Evolutionary conservation across 2,797 vertebrate species (phyloP).

Genomic region (Anomalospiza imberbis): DNA sequence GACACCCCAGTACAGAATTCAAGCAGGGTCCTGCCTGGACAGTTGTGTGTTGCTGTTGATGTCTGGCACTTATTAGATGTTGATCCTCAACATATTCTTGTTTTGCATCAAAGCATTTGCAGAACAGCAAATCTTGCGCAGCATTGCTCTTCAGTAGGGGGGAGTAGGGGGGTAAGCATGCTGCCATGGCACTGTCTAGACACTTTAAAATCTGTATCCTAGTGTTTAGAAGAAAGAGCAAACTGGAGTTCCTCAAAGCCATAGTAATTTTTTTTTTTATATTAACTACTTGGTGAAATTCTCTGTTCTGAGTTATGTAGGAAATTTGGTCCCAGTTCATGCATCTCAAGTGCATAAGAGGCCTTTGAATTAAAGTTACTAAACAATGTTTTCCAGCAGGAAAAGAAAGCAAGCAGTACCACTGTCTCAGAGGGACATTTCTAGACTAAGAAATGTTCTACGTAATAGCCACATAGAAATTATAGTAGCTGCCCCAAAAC

Average conservation of each 20-base stretch:
- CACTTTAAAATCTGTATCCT: neutral
- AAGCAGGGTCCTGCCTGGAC: neutral
- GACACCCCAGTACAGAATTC: neutral
- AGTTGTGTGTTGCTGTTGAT: neutral
- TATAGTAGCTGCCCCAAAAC: neutral
- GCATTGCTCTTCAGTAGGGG: neutral
- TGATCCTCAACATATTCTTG: neutral
- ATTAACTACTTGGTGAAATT: neutral
- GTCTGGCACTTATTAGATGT: neutral
- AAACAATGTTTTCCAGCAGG: neutral
- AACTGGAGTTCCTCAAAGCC: neutral
- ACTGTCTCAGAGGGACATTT: neutral
- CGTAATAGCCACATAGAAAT: neutral
- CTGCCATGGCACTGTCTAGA: neutral
- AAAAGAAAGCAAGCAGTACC: neutral
- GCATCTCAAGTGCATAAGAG: neutral
- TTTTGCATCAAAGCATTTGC: neutral
- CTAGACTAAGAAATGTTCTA: neutral
- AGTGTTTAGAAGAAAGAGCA: neutral
- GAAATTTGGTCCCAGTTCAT: neutral
- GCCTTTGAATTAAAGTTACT: neutral
- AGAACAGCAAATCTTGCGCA: neutral
- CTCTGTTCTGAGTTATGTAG: neutral
- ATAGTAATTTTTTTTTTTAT: too few species aligned
- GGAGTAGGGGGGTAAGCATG: neutral